Conservation (phyloP, 2,797 vertebrate genomes). For the Phalanger gymnotis region DNA sequence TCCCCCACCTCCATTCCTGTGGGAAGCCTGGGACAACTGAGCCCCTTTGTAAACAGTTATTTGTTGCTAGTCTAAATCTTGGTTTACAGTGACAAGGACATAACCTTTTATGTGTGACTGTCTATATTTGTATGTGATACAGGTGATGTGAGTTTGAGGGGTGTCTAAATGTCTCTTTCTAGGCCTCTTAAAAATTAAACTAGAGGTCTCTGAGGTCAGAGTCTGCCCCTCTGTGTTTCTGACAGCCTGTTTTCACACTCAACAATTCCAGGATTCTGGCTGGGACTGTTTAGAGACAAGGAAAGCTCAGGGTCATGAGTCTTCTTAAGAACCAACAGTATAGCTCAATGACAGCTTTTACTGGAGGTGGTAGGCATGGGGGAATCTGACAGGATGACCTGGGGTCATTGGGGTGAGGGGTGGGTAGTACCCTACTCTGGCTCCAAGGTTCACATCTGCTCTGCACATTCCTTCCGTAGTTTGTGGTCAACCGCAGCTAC, state of each 20-base stretch:
- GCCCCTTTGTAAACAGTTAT: neutral
- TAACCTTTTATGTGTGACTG: neutral
- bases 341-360: neutral
- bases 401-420: no score
- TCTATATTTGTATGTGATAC: neutral
- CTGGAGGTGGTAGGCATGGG: neutral
- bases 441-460: neutral
- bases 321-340: neutral
- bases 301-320: neutral
- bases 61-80: neutral
- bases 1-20: neutral
- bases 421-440: neutral
- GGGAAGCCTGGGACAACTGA: neutral
- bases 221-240: neutral
- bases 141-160: neutral
- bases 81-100: neutral
- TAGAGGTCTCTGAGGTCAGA: neutral
- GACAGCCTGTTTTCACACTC: neutral
- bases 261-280: neutral
- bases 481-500: conserved; percentile 81
- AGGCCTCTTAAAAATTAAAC: neutral
- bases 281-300: neutral
- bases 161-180: neutral
- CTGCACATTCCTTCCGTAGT: conserved; percentile 77
- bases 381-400: neutral